Conservation (phyloP, 2,797 vertebrate species). For the Hafferia zeledoni region DNA sequence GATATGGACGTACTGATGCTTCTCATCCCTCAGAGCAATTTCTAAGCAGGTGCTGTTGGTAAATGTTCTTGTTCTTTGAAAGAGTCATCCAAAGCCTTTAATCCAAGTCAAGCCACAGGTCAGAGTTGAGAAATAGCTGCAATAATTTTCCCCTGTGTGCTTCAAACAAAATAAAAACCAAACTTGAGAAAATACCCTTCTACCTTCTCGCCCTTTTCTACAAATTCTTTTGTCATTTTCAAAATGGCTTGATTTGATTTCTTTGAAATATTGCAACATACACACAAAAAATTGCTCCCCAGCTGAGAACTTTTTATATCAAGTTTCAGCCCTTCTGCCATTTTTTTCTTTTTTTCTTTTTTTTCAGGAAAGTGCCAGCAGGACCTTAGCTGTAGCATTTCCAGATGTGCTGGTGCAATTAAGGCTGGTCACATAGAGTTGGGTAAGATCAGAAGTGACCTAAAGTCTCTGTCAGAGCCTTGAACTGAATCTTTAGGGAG, state of each 20-base stretch:
- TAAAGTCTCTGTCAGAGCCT: conserved; percentile 7
- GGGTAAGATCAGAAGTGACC: conserved; percentile 42
- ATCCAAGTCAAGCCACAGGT: background rate
- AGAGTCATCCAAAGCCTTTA: background rate
- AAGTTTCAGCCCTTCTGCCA: conserved; percentile 41
- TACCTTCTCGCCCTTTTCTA: background rate
- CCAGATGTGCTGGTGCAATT: conserved; percentile 62
- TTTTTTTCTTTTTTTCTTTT: background rate
- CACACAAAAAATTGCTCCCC: conserved; percentile 31
- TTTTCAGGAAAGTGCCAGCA: conserved; percentile 24
- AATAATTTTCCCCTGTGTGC: background rate
- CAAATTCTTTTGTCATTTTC: conserved; percentile 35
- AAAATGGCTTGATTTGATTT: conserved; percentile 40
- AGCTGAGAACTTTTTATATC: conserved; percentile 47
- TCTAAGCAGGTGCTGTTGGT: background rate
- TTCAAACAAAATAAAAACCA: background rate
- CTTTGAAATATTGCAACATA: conserved; percentile 48
- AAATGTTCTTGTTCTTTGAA: background rate
- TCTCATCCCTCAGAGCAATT: background rate
- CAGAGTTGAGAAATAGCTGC: background rate
- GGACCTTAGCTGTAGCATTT: conserved; percentile 42
- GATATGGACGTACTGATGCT: background rate
- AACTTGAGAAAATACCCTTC: background rate
- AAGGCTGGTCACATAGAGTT: conserved; percentile 11
- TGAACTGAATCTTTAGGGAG: background rate